Conservation (phyloP, 2,113 vertebrate genomes). For the Atherinomorus stipes region DNA sequence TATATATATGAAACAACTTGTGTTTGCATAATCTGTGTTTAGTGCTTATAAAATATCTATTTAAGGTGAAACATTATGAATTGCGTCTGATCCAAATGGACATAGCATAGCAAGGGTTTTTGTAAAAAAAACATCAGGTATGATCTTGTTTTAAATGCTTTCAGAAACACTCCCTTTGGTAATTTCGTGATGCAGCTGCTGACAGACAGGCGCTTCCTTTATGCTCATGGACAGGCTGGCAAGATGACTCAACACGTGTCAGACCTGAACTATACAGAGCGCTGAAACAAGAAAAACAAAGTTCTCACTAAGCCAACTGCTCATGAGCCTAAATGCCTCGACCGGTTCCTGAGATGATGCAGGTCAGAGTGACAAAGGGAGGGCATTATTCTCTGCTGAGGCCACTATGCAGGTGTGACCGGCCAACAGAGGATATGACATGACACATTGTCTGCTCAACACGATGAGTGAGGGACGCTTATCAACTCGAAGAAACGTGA, state of each 20-base stretch:
- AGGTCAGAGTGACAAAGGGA: slow-evolving; percentile 36
- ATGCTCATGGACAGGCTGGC: slow-evolving; percentile 51
- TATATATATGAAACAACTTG: slow-evolving; percentile 13
- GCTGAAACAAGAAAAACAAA: slow-evolving; percentile 62
- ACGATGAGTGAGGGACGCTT: slow-evolving; percentile 53
- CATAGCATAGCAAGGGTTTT: slow-evolving; percentile 51
- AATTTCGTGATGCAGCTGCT: slow-evolving; percentile 62
- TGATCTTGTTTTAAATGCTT: slow-evolving; percentile 54
- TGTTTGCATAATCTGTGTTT: slow-evolving; percentile 1
- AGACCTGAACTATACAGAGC: slow-evolving; percentile 54
- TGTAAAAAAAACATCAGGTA: slow-evolving; percentile 59
- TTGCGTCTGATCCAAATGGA: slow-evolving; percentile 35
- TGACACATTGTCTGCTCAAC: slow-evolving; percentile 50
- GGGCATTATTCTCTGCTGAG: slow-evolving; percentile 29
- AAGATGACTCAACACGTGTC: slow-evolving; percentile 70
- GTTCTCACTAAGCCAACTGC: slow-evolving; percentile 56
- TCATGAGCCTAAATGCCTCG: slow-evolving; percentile 32
- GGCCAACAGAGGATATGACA: slow-evolving; percentile 60
- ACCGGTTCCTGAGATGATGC: slow-evolving; percentile 46
- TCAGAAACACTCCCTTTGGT: slow-evolving; percentile 55
- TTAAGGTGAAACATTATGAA: slow-evolving; percentile 11
- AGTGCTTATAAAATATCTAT: slow-evolving; percentile 3
- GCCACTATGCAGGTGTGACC: slow-evolving; percentile 60
- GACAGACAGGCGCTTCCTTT: slow-evolving; percentile 76
- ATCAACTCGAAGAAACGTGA: slow-evolving; percentile 37